Conservation (phyloP, 1,140 invertebrate species). For the Bicyclus anynana region DNA sequence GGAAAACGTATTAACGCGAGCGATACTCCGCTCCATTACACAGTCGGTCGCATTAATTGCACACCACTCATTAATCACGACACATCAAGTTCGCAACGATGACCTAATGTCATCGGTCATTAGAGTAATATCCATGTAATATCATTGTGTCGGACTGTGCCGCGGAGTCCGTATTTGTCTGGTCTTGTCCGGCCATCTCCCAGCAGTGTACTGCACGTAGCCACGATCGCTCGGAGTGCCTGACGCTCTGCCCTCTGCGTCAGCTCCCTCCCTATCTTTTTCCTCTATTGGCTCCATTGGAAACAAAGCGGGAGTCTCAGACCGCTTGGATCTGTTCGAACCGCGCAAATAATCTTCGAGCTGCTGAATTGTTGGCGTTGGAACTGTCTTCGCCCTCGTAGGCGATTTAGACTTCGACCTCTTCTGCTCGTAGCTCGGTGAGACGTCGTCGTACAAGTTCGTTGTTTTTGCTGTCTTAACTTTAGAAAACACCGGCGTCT, state of each 20-base stretch:
- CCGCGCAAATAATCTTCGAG: slow-evolving; percentile 65
- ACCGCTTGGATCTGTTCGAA: slow-evolving; percentile 46
- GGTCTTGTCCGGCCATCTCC: slow-evolving; percentile 79
- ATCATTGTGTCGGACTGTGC: slow-evolving; percentile 78
- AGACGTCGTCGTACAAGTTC: slow-evolving; percentile 56
- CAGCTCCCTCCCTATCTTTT: slow-evolving; percentile 59
- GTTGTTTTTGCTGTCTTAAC: slow-evolving; percentile 57
- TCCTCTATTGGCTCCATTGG: slow-evolving; percentile 71
- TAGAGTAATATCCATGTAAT: slow-evolving; percentile 5
- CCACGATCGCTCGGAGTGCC: slow-evolving; percentile 83
- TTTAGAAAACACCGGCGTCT: slow-evolving; percentile 70
- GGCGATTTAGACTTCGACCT: slow-evolving; percentile 46
- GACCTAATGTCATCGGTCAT: slow-evolving; percentile 15
- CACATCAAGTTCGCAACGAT: slow-evolving; percentile 14
- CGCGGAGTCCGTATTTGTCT: slow-evolving; percentile 77
- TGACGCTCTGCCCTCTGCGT: slow-evolving; percentile 61
- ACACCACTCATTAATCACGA: slow-evolving; percentile 27
- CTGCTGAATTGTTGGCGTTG: slow-evolving; percentile 67
- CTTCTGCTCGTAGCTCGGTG: slow-evolving; percentile 53
- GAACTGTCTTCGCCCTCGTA: slow-evolving; percentile 52
- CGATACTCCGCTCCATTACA: not conserved
- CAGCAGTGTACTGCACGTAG: slow-evolving; percentile 83
- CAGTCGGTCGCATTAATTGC: slow-evolving; percentile 9
- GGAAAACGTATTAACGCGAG: slow-evolving; percentile 10
- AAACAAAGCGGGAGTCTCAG: slow-evolving; percentile 71